Evolutionary conservation across 2,113 vertebrate species (phyloP), one percentile per base, ranked within the genome.

Genomic region (Taxidea taxus): DNA sequence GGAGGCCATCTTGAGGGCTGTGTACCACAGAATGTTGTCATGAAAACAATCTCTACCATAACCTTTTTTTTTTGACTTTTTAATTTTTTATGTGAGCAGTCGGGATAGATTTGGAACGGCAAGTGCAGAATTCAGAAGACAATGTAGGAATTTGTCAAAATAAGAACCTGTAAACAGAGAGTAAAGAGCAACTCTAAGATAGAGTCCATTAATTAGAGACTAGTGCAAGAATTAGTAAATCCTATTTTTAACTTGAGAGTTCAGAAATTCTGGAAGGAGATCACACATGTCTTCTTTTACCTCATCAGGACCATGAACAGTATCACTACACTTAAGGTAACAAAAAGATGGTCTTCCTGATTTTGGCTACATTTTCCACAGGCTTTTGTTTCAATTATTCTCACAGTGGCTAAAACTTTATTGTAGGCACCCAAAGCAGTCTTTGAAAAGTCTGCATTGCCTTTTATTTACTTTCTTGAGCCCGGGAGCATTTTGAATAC

Each of bases 391-490:
- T 51, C 68, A 90, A 0, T 85, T 25, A 64, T 31, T 90, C 18
- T 87, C 49, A 21, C 25, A 34, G 14, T 21, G 5, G 3, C 42
- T 70, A 31, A 91, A 87, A 92, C 44, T 81, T 64, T 47, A 75
- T 85, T 16, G 84, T 54, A 7, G 23, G 15, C 58, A 34, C 49
- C 58, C 15, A 34, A 44, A 90, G 20, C 37, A 47, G 70, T 77
- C 70, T 94, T 94, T 90, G 91, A 95, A 95, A 90, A 90, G 25
- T 86, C 85, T 31, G 16, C 31, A 6, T 31, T 84, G 74, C 10
- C 12, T 60, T 92, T 87, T 66, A 75, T 68, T 97, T 95, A 81
- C 25, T 81, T 77, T 84, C 66, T 87, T 56, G 66, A 80, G 84
- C 70, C 62, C n/a, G 0, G 23, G 42, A 88, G 49, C 27, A 86